Evolutionary conservation across 2,113 vertebrate species (phyloP), one percentile per base, ranked within the genome.

Genomic region (Thalassoma bifasciatum): DNA sequence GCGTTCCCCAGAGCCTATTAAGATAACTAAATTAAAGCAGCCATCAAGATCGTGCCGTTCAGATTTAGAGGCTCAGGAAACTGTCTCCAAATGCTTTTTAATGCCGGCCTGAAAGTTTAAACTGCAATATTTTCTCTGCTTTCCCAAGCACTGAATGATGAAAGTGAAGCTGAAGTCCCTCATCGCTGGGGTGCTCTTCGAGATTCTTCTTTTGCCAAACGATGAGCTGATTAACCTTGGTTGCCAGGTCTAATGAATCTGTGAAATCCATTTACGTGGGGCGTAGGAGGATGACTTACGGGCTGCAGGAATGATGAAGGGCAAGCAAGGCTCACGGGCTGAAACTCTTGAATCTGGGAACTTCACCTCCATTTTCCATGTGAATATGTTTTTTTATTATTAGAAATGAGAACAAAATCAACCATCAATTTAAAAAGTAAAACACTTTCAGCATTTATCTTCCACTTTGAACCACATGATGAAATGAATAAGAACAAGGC

Each of bases 151-250:
- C 75, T 23, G 19, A 9, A 21, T 68, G 16, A 54, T 34, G 21
- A 60, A 46, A 40, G 53, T 56, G 36, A 59, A 65, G 69, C 74
- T 40, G 4, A 60, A 46, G 38, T 66, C 42, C 57, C 47, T 75
- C 50, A 5, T 66, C 61, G 23, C 10, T 30, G 46, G 8, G 52
- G 82, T 30, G 17, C 37, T 60, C 22, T 46, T 17, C 17, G 21
- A 63, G 26, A 66, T 52, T 72, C 73, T 51, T 59, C 26, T 64
- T 75, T 46, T 38, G n/a, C 12, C 23, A 62, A 72, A 81, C 53
- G 64, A 82, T 85, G 76, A 75, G 81, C 70, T 84, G 82, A 91
- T 87, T 85, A 88, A 89, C 82, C 88, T 81, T 54, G 66, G 72
- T 77, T 42, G 5, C 34, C 23, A 60, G 70, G 61, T 66, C 46